Conservation (phyloP, 2,888 invertebrate genomes). For the Drosophila nr. perissopoda region DNA sequence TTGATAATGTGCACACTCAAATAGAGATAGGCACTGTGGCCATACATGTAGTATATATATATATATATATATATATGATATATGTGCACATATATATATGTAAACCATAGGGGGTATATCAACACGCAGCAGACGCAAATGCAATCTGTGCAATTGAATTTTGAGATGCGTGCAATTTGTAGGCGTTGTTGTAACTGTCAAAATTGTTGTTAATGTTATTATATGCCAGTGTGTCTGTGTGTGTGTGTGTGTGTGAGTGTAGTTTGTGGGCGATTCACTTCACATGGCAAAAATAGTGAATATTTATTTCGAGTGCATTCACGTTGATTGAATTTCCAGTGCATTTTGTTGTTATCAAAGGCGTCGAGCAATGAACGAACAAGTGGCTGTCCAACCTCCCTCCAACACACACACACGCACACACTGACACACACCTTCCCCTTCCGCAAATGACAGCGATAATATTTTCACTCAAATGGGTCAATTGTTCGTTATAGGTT, state of each 20-base stretch:
- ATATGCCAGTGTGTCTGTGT: background rate
- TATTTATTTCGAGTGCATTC: slow-evolving; percentile 53
- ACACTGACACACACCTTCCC: background rate
- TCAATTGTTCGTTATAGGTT: slow-evolving; percentile 68
- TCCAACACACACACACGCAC: background rate
- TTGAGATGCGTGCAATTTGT: slow-evolving; percentile 57
- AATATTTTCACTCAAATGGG: slow-evolving; percentile 53
- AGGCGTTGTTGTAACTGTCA: slow-evolving; percentile 24
- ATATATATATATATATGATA: background rate
- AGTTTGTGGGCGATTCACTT: slow-evolving; percentile 36
- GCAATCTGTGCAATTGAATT: slow-evolving; percentile 50
- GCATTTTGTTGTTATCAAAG: slow-evolving; percentile 38
- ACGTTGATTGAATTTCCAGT: slow-evolving; percentile 61
- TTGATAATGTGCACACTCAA: background rate
- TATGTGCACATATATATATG: background rate
- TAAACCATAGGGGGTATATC: background rate
- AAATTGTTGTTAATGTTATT: slow-evolving; percentile 13
- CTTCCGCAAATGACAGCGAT: slow-evolving; percentile 7
- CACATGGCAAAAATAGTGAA: slow-evolving; percentile 30
- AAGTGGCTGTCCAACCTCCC: slow-evolving; percentile 1
- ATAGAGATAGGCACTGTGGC: background rate
- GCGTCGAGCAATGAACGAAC: slow-evolving; percentile 21
- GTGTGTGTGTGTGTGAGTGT: slow-evolving; percentile 6
- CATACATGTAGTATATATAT: background rate
- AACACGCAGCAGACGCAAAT: slow-evolving; percentile 19